Percentiles rank a stretch among this genome's conserved stretches.
These are phyloP conservation scores for Heliothis peltigera DNA, from an alignment of 2,888 invertebrate species.

Conservation along the genomic window DNA sequence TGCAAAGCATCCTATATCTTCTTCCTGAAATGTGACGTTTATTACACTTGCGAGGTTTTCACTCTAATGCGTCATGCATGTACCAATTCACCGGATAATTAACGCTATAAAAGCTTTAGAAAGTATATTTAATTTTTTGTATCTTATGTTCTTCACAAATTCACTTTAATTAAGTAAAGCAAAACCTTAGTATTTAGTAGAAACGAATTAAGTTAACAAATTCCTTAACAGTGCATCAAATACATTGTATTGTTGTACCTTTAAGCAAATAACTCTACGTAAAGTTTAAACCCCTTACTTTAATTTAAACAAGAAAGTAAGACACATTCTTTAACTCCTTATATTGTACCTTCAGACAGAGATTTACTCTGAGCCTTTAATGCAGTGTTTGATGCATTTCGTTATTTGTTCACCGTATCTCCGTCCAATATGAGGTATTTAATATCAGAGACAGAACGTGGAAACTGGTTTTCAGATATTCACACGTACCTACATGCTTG, in stretches of 20 bases:
- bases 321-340: background rate
- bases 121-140: no score
- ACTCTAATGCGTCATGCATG: no score
- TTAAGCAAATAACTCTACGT: background rate
- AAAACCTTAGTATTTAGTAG: no score
- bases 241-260: background rate
- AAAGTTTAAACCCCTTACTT: background rate
- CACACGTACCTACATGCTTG: constrained; percentile 66
- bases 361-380: background rate
- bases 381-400: constrained; percentile 21
- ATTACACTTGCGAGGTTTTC: no score
- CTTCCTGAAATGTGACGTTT: no score
- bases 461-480: constrained; percentile 63
- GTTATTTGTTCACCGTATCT: constrained; percentile 23
- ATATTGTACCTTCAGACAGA: constrained; percentile 5
- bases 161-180: no score
- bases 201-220: background rate
- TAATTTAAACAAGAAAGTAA: background rate
- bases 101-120: no score
- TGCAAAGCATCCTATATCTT: no score
- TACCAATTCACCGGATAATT: no score
- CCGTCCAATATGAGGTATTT: constrained; percentile 44
- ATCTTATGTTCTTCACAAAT: no score
- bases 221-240: background rate
- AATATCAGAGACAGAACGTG: constrained; percentile 69